phyloP scores from a whole-genome alignment of 2,113 vertebrate species.

The Parotia lawesii region DNA sequence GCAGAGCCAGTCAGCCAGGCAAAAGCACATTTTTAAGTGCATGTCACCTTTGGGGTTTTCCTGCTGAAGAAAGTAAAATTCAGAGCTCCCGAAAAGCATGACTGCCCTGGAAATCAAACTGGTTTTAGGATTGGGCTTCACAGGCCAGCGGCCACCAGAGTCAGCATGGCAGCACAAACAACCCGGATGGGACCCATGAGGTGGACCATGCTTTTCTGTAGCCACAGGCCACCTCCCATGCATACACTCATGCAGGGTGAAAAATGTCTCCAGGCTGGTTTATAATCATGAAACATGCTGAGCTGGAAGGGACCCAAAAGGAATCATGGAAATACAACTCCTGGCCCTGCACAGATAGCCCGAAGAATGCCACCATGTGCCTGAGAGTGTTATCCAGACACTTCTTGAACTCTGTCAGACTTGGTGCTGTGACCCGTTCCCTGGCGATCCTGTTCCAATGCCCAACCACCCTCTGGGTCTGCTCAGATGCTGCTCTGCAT shows the following conservation, averaged over 20 bases:
- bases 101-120: neutral
- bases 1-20: neutral
- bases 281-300: neutral
- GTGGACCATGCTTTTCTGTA: neutral
- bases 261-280: neutral
- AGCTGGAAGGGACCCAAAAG: neutral
- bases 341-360: neutral
- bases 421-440: neutral
- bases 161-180: neutral
- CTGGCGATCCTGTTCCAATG: neutral
- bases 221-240: neutral
- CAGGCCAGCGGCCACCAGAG: neutral
- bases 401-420: neutral
- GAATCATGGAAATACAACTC: neutral
- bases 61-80: neutral
- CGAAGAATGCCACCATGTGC: neutral
- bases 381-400: neutral
- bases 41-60: neutral
- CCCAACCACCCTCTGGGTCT: neutral
- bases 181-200: too few relatives aligned
- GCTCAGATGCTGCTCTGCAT: neutral
- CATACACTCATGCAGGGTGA: neutral
- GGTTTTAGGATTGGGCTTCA: neutral
- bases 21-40: neutral
- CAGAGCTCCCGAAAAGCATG: neutral